Conservation (phyloP, 2,113 vertebrate genomes). For the Prionailurus viverrinus region DNA sequence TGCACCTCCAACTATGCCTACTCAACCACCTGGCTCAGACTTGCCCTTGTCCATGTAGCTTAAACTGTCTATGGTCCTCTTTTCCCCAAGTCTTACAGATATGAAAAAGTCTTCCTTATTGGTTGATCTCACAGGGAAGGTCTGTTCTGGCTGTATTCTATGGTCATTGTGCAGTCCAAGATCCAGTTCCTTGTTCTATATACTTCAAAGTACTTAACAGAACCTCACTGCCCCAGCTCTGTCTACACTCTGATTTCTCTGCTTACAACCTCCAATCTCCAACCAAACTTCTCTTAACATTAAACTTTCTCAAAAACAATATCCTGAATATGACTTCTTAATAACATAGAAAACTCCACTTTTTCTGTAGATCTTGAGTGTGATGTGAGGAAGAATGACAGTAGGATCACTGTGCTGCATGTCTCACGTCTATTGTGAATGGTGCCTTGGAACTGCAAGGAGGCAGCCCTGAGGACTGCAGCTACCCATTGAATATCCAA, state of each 20-base stretch:
- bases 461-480: neutral
- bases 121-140: neutral
- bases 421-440: neutral
- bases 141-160: neutral
- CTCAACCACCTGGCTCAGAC: neutral
- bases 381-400: neutral
- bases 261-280: neutral
- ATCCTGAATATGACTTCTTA: neutral
- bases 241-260: neutral
- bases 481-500: neutral
- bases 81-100: neutral
- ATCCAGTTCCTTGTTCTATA: neutral
- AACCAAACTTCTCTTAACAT: neutral
- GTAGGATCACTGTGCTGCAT: neutral
- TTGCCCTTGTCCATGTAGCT: neutral
- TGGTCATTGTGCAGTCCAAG: neutral
- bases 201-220: neutral
- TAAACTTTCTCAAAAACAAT: neutral
- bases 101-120: neutral
- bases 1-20: neutral
- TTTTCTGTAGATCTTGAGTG: neutral
- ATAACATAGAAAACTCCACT: neutral
- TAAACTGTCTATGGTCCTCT: neutral
- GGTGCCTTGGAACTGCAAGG: fast-evolving
- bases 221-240: neutral